Evolutionary conservation across 2,888 invertebrate genomes (phyloP), one percentile per base, ranked within the genome.

Genomic region (Anticlea derivata): DNA sequence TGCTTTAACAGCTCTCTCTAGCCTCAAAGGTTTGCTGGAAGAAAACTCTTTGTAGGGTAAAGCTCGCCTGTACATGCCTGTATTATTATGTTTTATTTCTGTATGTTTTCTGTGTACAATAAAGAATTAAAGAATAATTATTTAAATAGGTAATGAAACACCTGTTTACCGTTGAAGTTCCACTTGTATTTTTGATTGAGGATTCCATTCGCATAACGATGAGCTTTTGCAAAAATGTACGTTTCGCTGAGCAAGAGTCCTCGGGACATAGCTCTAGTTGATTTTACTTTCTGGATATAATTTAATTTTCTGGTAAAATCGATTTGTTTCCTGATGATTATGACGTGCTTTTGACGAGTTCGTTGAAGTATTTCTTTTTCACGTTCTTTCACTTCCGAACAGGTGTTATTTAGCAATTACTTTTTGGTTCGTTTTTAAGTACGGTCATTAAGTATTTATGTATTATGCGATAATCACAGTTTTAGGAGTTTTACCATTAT

Each of bases 111-210:
- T n/a, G n/a, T n/a, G n/a, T n/a, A n/a, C n/a, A n/a, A n/a, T n/a
- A n/a, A n/a, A n/a, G n/a, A n/a, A n/a, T n/a, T n/a, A n/a, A n/a
- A n/a, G n/a, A n/a, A n/a, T n/a, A n/a, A n/a, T n/a, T n/a, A n/a
- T n/a, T n/a, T n/a, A n/a, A n/a, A n/a, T n/a, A n/a, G n/a, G n/a
- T n/a, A n/a, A n/a, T n/a, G n/a, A n/a, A n/a, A n/a, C n/a, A n/a
- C n/a, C n/a, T 26, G 5, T 7, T 24, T 33, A 43, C 43, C 40
- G 27, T 31, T 31, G n/a, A 6, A 23, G 5, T n/a, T 30, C 40
- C 22, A 40, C 11, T 29, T 22, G 10, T 40, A 10, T 7, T 40
- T 30, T 23, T 12, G 29, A 5, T 22, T 5, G 7, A 41, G 6
- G 5, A 22, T 11, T 22, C n/a, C 8, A 12, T 12, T 39, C 3